Conservation (phyloP, 2,113 vertebrate genomes). For the Cryptotis parvus region DNA sequence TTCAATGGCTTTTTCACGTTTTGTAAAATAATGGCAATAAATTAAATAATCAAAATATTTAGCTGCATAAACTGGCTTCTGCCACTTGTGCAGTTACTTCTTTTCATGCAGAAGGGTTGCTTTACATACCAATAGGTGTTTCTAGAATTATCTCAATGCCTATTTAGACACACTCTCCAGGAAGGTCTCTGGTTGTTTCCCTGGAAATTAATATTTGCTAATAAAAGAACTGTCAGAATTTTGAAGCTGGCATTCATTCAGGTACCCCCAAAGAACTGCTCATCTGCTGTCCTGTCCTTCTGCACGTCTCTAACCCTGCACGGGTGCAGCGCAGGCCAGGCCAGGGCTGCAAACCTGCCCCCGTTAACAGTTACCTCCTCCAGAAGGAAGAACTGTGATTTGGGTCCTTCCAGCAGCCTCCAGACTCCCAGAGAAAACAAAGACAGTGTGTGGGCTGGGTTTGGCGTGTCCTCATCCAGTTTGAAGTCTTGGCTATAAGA, state of each 20-base stretch:
- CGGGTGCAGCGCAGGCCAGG: neutral
- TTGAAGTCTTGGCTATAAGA: conserved; percentile 57
- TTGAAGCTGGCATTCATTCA: conserved; percentile 85
- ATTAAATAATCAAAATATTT: conserved; percentile 84
- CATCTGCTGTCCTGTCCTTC: conserved; percentile 61
- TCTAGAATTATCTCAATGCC: conserved; percentile 84
- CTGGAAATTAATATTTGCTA: conserved; percentile 86
- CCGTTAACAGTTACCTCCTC: neutral
- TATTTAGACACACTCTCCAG: conserved; percentile 86
- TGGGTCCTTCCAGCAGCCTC: neutral
- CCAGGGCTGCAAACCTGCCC: neutral
- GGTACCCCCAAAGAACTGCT: conserved; percentile 83
- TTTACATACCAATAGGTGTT: conserved; percentile 87
- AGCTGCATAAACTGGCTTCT: conserved; percentile 83
- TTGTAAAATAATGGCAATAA: conserved; percentile 79
- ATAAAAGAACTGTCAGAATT: conserved; percentile 87
- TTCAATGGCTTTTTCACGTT: conserved; percentile 64
- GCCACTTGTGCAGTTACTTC: conserved; percentile 76
- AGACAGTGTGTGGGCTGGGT: conserved; percentile 33
- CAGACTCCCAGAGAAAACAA: conserved; percentile 44
- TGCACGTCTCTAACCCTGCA: neutral
- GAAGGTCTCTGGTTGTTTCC: conserved; percentile 85
- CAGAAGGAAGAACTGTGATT: neutral
- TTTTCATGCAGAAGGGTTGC: conserved; percentile 81
- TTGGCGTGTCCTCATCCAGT: conserved; percentile 60